Base-by-base conservation (phyloP, 2,888 invertebrate genomes). In the Spisula subtruncata region DNA sequence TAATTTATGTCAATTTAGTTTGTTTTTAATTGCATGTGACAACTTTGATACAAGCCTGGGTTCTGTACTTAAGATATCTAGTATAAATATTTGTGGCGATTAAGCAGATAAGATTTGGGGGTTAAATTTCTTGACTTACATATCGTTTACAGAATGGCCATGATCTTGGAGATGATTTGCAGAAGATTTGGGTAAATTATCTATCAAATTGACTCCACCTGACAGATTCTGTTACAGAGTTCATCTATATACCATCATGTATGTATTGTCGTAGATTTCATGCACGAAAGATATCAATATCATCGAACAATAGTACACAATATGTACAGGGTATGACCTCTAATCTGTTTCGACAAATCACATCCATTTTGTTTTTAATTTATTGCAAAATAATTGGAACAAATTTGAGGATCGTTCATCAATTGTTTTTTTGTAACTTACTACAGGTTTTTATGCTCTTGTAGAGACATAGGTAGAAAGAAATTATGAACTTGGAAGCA, bases 201-300 rank as follows among this genome's bases (percentile, higher is more conserved):
- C 71, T 25, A 12, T 25, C n/a, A 29, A 14, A 29, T 71, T 71
- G 71, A 25, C n/a, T 25, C 71, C 10, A 29, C 25, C 71, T 71
- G 71, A 71, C 71, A 71, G 71, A 71, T 71, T 71, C 10, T 6
- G 29, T 71, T 71, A 71, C 71, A 29, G 16, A 32, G 71, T 71
- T 71, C 71, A 71, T 71, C 71, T 29, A 71, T 71, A 25, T 29
- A 71, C 71, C 71, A 56, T 56, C 56, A 18, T n/a, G 56, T n/a
- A 56, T 56, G 56, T 56, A 20, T 56, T 56, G 56, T 56, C 20
- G 56, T n/a, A 18, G 56, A 56, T 56, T 56, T 56, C 56, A 56
- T 56, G 56, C 56, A 56, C 16, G 56, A 56, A 56, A 56, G 0
- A 56, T 56, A 20, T 56, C n/a, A n/a, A 20, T 56, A 56, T 56